Conservation (phyloP, 2,113 vertebrate genomes). For the Anarhynchus alexandrinus region DNA sequence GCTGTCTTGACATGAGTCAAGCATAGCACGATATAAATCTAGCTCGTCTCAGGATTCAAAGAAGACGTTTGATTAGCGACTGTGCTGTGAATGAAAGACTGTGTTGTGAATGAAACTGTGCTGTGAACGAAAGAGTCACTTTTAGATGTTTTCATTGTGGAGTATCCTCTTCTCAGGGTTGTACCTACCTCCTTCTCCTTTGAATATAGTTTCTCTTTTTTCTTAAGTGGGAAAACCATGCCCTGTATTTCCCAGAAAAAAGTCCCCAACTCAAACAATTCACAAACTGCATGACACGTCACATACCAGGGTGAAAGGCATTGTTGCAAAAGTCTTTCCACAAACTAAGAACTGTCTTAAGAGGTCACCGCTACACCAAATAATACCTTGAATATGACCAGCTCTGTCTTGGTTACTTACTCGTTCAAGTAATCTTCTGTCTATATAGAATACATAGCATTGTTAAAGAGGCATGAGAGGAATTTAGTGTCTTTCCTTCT, state of each 20-base stretch:
- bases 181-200: background rate
- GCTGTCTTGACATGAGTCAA: background rate
- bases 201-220: background rate
- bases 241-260: background rate
- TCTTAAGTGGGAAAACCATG: background rate
- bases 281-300: background rate
- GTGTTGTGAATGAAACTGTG: background rate
- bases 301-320: background rate
- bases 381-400: background rate
- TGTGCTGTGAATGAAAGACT: background rate
- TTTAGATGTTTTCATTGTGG: background rate
- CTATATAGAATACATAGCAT: background rate
- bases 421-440: background rate
- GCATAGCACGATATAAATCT: background rate
- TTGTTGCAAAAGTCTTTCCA: background rate
- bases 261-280: background rate
- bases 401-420: background rate
- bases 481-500: background rate
- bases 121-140: background rate
- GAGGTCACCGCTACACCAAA: background rate
- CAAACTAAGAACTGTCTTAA: background rate
- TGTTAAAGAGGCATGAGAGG: background rate
- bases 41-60: background rate
- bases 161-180: background rate
- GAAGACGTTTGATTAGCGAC: slow-evolving; percentile 2